These are phyloP conservation scores for Pelobates fuscus DNA, from an alignment of 2,113 vertebrate genomes.

Conservation along the genomic window DNA sequence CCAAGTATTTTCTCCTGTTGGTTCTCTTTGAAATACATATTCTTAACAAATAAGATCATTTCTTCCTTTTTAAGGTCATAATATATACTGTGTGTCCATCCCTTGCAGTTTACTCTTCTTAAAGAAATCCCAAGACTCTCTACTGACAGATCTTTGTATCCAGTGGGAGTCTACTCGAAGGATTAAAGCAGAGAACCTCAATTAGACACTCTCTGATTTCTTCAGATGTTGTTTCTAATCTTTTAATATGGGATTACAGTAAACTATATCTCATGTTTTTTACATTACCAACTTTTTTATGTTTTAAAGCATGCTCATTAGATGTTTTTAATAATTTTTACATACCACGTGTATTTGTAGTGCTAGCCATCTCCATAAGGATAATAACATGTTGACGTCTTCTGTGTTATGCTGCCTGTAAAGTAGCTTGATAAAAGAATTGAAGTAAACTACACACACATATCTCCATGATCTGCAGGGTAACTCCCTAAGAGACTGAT, in stretches of 20 bases:
- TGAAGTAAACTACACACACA: constrained; percentile 65
- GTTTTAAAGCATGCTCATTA: constrained; percentile 44
- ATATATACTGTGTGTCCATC: constrained; percentile 66
- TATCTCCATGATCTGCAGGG: constrained; percentile 74
- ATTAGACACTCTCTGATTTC: constrained; percentile 84
- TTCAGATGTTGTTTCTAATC: constrained; percentile 85
- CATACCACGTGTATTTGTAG: constrained; percentile 20
- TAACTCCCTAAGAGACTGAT: constrained; percentile 92
- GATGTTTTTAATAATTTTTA: constrained; percentile 43
- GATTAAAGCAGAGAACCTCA: constrained; percentile 85
- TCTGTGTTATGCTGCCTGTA: constrained; percentile 67
- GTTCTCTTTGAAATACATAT: constrained; percentile 31
- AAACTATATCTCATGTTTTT: constrained; percentile 73
- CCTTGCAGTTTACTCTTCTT: constrained; percentile 70
- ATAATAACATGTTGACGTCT: constrained; percentile 78
- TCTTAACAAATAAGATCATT: constrained; percentile 41
- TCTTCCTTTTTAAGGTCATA: constrained; percentile 62
- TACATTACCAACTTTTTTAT: constrained; percentile 63
- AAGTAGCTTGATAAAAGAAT: constrained; percentile 76
- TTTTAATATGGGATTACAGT: constrained; percentile 85
- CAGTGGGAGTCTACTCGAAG: constrained; percentile 74
- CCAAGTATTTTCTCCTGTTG: constrained; percentile 10
- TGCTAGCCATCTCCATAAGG: constrained; percentile 69
- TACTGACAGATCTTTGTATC: constrained; percentile 76
- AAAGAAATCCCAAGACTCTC: constrained; percentile 72